Base-by-base conservation (phyloP, 2,113 vertebrate genomes). In the Labrus mixtus region DNA sequence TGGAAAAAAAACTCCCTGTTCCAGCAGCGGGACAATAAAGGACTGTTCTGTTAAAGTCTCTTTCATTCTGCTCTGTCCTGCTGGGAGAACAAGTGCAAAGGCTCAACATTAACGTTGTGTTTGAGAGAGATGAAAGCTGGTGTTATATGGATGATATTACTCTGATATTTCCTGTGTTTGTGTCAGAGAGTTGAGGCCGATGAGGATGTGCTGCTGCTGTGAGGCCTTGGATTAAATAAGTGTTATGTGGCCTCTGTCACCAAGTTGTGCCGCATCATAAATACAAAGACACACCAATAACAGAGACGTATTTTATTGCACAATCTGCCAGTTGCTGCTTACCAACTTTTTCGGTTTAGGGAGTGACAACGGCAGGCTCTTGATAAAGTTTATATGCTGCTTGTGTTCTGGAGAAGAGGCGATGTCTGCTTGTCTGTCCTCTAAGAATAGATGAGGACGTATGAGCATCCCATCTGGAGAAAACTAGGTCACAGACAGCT, bases 401-500 rank as follows among this genome's bases (percentile, higher is more conserved):
- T 15, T 12, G 4, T 58, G 36, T 39, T 46, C 45, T 36, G 39
- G 9, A 54, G 15, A 37, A 58, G 2, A 8, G 8, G 17, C 3
- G 17, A 19, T 1, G 46, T 17, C 46, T 57, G n/a, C 43, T n/a
- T 11, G n/a, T 59, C 36, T 45, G 11, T 46, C 1, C n/a, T 73
- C 16, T 25, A 58, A 78, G 80, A 78, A 78, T 59, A 73, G 55
- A 61, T 10, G 15, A 7, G n/a, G 23, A 41, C 33, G 29, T n/a
- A 1, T 22, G 45, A 33, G 45, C 46, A 25, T 65, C 23, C 5
- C 51, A 2, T 45, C 55, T 15, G 29, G 29, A 2, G 2, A 23
- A 22, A 76, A 76, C 43, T 68, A 61, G 48, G 54, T 79, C 23
- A 23, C 58, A 68, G 54, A 29, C 72, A 19, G 48, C 60, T 57